Conservation (phyloP, 1,140 invertebrate species). For the Chelonus insularis region DNA sequence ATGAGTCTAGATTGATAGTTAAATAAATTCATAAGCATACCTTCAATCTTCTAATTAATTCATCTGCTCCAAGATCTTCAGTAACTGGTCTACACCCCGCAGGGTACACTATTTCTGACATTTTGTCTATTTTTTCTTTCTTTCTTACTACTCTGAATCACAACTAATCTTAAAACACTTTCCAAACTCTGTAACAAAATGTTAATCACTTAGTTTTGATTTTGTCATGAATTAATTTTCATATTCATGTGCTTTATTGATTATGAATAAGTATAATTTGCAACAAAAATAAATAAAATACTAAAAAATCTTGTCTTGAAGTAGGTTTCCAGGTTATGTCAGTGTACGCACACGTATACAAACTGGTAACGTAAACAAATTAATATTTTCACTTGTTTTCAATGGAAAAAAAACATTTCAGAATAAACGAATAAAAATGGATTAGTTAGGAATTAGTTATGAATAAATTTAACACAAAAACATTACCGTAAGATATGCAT, state of each 20-base stretch:
- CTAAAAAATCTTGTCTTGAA: not conserved
- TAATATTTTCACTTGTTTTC: conserved; percentile 13
- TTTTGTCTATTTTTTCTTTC: conserved; percentile 50
- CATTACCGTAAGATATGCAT: conserved; percentile 56
- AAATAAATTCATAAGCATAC: conserved; percentile 55
- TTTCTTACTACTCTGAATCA: conserved; percentile 30
- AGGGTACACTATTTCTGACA: conserved; percentile 85
- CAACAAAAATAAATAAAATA: conserved; percentile 3
- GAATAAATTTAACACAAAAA: conserved; percentile 11
- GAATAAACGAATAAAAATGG: not conserved
- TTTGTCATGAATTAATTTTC: not conserved
- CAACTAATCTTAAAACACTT: conserved; percentile 48
- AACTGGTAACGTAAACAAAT: conserved; percentile 46
- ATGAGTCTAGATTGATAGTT: conserved; percentile 29
- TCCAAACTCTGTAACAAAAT: conserved; percentile 54
- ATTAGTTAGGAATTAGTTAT: not conserved
- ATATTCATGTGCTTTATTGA: not conserved
- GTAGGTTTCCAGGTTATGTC: conserved; percentile 28
- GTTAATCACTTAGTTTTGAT: not conserved
- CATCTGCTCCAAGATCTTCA: conserved; percentile 92
- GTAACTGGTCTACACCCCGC: conserved; percentile 84
- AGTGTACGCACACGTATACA: conserved; percentile 29
- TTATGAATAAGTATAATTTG: not conserved
- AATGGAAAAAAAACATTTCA: not conserved
- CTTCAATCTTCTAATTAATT: conserved; percentile 91